Conservation (phyloP, 2,113 vertebrate genomes). For the Python bivittatus region DNA sequence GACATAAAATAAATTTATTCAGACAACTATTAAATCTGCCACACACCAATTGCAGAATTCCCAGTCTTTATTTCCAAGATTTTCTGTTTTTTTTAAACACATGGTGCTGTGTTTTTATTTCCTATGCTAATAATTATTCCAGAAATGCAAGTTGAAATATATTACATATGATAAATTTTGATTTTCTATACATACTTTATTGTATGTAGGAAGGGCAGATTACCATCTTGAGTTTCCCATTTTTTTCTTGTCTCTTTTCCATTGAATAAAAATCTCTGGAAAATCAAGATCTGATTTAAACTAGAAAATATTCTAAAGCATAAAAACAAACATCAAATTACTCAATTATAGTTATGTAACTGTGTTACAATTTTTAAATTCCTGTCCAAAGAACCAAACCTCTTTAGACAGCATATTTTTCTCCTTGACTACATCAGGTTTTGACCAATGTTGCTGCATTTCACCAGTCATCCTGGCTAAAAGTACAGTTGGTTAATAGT, state of each 20-base stretch:
- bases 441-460: neutral
- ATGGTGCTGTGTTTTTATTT: neutral
- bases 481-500: neutral
- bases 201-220: neutral
- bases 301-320: neutral
- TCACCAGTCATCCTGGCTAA: neutral
- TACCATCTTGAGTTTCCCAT: neutral
- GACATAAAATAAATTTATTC: neutral
- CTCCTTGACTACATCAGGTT: neutral
- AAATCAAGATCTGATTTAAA: neutral
- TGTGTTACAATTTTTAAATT: constrained; percentile 1
- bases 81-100: neutral
- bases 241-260: neutral
- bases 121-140: neutral
- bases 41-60: neutral
- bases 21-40: neutral
- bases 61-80: neutral
- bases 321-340: constrained; percentile 9
- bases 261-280: neutral
- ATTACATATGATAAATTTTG: neutral
- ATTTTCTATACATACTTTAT: neutral
- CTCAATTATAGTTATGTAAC: neutral
- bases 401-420: neutral
- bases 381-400: neutral
- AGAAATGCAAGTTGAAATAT: neutral